These are phyloP conservation scores for Galagoides demidoff DNA, from an alignment of 2,797 vertebrate genomes.

Conservation along the genomic window DNA sequence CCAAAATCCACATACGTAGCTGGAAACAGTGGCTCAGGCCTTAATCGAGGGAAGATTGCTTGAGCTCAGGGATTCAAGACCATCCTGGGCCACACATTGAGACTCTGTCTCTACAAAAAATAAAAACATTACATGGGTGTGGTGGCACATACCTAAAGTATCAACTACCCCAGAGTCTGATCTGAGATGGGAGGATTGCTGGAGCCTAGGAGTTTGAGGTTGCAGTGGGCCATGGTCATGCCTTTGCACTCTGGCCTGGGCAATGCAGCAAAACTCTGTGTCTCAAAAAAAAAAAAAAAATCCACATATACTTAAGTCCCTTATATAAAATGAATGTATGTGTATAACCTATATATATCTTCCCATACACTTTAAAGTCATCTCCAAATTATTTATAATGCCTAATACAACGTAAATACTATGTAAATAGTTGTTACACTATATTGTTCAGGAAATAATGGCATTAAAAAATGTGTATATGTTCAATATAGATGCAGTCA, in stretches of 20 bases:
- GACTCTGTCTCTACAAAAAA: not conserved
- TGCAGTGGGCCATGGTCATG: not conserved
- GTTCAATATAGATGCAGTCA: not conserved
- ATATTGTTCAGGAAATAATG: not conserved
- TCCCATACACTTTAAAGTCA: not conserved
- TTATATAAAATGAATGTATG: not conserved
- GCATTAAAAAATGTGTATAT: not conserved
- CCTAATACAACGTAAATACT: not conserved
- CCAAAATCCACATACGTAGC: not conserved
- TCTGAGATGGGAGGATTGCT: not conserved
- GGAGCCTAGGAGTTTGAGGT: not conserved
- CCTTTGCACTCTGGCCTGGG: not conserved
- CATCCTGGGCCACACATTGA: not conserved
- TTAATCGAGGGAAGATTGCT: not conserved
- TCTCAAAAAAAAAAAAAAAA: not conserved
- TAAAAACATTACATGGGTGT: not conserved
- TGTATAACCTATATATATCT: not conserved
- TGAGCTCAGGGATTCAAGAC: not conserved
- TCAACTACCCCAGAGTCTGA: not conserved
- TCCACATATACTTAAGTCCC: not conserved
- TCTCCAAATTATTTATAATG: not conserved
- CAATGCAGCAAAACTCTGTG: not conserved
- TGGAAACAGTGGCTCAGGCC: fast-evolving
- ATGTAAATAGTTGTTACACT: not conserved
- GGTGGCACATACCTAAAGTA: not conserved